Base-by-base conservation (phyloP, 2,888 invertebrate genomes). In the Hyles lineata region DNA sequence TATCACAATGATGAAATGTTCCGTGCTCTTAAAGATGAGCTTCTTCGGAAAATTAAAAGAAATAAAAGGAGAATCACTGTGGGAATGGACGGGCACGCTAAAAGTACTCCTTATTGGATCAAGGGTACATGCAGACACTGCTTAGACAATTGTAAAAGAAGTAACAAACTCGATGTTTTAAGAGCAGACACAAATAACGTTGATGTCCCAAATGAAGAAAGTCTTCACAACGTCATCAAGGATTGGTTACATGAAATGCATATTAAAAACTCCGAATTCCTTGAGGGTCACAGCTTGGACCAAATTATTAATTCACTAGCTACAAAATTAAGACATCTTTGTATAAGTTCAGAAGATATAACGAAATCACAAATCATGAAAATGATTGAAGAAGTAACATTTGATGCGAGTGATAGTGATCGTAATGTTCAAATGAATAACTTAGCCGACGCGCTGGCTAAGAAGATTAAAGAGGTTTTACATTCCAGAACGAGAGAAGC, bases 221-320 rank as follows among this genome's bases (percentile, higher is more conserved):
- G 35, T 43, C 71, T 88, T 0, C 81, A 85, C 59, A 75, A 77
- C 25, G 72, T 85, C 17, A 75, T 89, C 17, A 83, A 80, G 74
- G 82, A 85, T n/a, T 90, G 89, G 87, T 74, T 88, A 0, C 76
- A 76, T 72, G 74, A 78, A 59, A 73, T 89, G 69, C 84, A 83
- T 29, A 72, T 89, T 6, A 83, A 83, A 76, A 73, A 67, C 3
- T 73, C 58, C 21, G 78, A 86, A 71, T 75, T 76, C 62, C 69
- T 79, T 69, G 80, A 76, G 0, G 81, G 75, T 58, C 71, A 71
- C 4, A 78, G 83, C 23, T 87, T 77, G 75, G 77, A 78, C 17
- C 52, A 80, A 7, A 74, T 86, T 25, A 50, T 83, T 17, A 75
- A 79, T 19, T 75, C 75, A 6, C 74, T 86, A n/a, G 73, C 80